A percentile compares a stretch with the other conserved stretches of the same genome.
Evolutionary conservation across 2,797 vertebrate species (phyloP).

Genomic region (Sebastes trivittatus): DNA sequence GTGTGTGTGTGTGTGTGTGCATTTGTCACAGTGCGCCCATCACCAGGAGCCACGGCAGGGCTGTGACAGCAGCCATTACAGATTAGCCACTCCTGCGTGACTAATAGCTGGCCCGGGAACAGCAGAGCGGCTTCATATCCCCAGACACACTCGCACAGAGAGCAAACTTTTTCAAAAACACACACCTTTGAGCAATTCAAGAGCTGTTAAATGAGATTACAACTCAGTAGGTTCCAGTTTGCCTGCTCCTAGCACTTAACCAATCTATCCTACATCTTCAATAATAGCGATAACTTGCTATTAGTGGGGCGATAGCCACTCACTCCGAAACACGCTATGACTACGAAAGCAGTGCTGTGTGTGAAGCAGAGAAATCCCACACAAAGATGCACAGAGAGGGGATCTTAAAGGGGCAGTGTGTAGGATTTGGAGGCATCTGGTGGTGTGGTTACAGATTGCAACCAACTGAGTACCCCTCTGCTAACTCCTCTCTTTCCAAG

Average conservation of each 20-base stretch:
- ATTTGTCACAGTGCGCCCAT: constrained; percentile 68
- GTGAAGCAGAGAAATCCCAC: neutral
- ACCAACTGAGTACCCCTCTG: too few relatives aligned
- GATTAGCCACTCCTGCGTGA: constrained; percentile 78
- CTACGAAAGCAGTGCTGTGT: neutral
- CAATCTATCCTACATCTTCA: constrained; percentile 63
- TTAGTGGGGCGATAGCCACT: constrained; percentile 40
- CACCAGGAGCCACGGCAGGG: constrained; percentile 66
- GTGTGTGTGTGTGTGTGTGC: constrained; percentile 43
- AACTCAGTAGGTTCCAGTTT: constrained; percentile 46
- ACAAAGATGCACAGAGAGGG: constrained; percentile 4
- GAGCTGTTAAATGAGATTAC: constrained; percentile 75
- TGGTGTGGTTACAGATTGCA: too few relatives aligned
- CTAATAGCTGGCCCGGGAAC: constrained; percentile 77
- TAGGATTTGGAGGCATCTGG: too few relatives aligned
- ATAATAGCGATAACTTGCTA: constrained; percentile 60
- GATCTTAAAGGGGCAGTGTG: neutral
- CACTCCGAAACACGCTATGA: constrained; percentile 1
- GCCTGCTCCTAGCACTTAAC: constrained; percentile 62
- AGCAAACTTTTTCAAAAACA: constrained; percentile 66
- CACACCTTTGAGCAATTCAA: constrained; percentile 71
- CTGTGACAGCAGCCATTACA: constrained; percentile 81
- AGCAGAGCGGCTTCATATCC: constrained; percentile 60
- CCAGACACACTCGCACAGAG: constrained; percentile 45
- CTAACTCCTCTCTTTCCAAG: too few relatives aligned